Conservation (phyloP, 53 echinoderm and acorn worm genomes). For the Crossaster papposus region DNA sequence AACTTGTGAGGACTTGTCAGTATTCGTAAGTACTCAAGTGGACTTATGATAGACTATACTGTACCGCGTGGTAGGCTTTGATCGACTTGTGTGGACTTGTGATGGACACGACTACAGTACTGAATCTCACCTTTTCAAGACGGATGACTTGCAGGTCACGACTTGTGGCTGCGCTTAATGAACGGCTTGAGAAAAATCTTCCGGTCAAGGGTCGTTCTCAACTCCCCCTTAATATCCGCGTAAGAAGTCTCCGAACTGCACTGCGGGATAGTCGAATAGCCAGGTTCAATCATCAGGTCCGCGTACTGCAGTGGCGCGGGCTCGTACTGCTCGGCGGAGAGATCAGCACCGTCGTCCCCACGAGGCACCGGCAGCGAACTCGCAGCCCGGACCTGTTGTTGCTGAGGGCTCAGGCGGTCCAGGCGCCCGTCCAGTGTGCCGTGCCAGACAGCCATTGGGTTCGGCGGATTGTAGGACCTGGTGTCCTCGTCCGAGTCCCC, state of each 20-base stretch:
- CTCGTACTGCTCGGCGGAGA: neutral
- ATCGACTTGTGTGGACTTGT: neutral
- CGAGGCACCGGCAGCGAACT: neutral
- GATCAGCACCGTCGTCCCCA: neutral
- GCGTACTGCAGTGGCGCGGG: constrained; percentile 10
- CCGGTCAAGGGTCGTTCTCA: neutral
- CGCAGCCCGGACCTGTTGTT: neutral
- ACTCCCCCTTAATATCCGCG: constrained; percentile 3
- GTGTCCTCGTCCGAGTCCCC: neutral
- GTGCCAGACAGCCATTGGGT: constrained; percentile 35
- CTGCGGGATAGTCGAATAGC: constrained; percentile 22
- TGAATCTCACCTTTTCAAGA: neutral
- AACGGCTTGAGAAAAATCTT: constrained; percentile 10
- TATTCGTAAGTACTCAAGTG: no score
- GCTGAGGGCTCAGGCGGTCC: neutral
- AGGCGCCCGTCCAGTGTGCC: neutral
- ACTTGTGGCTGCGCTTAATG: neutral
- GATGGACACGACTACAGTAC: neutral
- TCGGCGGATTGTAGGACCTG: neutral
- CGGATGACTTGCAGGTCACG: neutral
- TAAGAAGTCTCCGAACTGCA: neutral
- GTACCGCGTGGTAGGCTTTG: no score
- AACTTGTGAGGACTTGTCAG: no score
- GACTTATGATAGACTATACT: no score
- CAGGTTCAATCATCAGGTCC: neutral